These are phyloP conservation scores for Bufo bufo DNA, from an alignment of 2,113 vertebrate genomes.

Conservation along the genomic window DNA sequence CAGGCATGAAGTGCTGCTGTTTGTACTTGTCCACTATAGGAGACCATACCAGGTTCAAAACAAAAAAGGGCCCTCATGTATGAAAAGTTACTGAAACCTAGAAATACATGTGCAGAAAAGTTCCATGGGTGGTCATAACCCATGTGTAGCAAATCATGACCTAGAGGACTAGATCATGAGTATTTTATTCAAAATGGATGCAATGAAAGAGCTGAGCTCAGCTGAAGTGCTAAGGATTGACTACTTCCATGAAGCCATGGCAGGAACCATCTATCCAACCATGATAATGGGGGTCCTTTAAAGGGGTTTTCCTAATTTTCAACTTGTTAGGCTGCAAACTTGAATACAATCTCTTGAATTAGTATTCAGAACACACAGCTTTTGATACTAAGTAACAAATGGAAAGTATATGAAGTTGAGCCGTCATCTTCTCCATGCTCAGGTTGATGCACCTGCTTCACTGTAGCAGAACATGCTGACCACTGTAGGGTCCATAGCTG, in stretches of 20 bases:
- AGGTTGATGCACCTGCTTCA: background rate
- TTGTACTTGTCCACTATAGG: background rate
- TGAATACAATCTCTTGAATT: background rate
- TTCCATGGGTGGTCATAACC: background rate
- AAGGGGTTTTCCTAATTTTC: background rate
- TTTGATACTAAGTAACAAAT: background rate
- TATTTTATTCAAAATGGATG: background rate
- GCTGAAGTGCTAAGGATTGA: background rate
- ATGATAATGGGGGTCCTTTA: background rate
- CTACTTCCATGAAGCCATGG: background rate
- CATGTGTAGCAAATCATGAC: background rate
- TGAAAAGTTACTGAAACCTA: background rate
- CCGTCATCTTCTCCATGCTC: background rate
- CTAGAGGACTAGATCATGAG: too few species aligned
- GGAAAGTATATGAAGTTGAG: background rate
- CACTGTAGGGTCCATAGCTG: too few species aligned
- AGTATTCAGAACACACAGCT: background rate
- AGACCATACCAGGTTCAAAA: background rate
- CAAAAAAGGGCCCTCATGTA: background rate
- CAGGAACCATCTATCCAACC: background rate
- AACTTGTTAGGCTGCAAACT: background rate
- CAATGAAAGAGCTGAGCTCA: background rate
- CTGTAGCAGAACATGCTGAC: background rate
- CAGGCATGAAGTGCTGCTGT: constrained; percentile 7
- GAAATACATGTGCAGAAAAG: background rate